Evolutionary conservation across 2,113 vertebrate genomes (phyloP).

Genomic region (Sylvietta virens): DNA sequence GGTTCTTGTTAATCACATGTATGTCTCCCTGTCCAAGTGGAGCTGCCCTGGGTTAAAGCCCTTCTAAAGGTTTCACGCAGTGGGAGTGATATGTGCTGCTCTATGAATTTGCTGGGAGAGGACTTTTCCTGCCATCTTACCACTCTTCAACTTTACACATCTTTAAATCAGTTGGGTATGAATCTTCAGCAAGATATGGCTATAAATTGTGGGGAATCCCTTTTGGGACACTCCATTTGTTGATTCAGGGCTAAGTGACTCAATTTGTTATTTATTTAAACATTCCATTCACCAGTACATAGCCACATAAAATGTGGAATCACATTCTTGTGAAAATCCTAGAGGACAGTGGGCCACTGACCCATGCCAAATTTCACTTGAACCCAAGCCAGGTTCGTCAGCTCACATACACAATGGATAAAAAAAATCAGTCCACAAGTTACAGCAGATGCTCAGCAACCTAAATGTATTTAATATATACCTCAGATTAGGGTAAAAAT

Average conservation of each 20-base stretch:
- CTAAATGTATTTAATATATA: background rate
- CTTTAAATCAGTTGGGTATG: background rate
- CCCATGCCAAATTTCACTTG: constrained; percentile 22
- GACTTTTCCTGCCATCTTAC: background rate
- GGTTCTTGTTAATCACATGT: background rate
- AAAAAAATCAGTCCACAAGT: background rate
- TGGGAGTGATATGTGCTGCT: background rate
- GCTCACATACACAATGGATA: background rate
- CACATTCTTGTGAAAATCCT: constrained; percentile 17
- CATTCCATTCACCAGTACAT: constrained; percentile 49
- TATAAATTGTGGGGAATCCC: constrained; percentile 25
- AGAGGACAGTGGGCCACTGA: constrained; percentile 3
- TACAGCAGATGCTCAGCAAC: background rate
- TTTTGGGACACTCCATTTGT: constrained; percentile 41
- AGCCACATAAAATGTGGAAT: constrained; percentile 49
- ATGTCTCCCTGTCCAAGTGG: background rate
- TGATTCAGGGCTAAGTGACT: constrained; percentile 14
- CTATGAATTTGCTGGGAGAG: background rate
- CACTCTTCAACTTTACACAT: background rate
- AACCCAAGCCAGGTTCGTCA: background rate
- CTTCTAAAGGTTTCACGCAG: background rate
- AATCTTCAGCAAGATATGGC: background rate
- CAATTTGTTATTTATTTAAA: constrained; percentile 41
- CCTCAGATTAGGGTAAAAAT: background rate
- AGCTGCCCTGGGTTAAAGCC: background rate